Evolutionary conservation across 2,113 vertebrate genomes (phyloP), one percentile per base, ranked within the genome.

Genomic region (Dolichotis patagonum): DNA sequence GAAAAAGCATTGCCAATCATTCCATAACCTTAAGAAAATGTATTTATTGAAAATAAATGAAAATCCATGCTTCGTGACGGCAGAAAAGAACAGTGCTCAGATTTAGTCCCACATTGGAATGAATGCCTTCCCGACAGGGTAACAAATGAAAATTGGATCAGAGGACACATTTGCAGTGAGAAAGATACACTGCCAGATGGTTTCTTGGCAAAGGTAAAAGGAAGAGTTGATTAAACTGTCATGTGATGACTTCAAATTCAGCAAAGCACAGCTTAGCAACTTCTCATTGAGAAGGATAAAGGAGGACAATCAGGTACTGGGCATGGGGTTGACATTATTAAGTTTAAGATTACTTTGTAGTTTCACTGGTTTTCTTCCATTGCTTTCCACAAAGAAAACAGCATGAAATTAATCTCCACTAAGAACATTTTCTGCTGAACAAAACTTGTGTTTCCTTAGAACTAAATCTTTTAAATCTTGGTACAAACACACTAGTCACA

Each of bases 111-210:
- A 0, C 0, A 7, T 22, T 95, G 97, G 95, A 94, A 96, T 69
- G 93, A 85, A 90, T 63, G 11, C 87, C 97, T 97, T 95, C 88
- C 91, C 1, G 19, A 71, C 75, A 95, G 63, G n/a, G 63, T 97
- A 96, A 95, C 97, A 98, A 98, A 98, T 97, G 85, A 95, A 93
- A 98, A 96, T 38, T 97, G 90, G 81, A 96, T 88, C 71, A 94
- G 96, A 17, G 85, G 63, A 96, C 56, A 94, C 86, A 43, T 56
- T 97, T 97, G 97, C 88, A 94, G 69, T 87, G 93, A 63, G 92
- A 97, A 96, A 95, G 83, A 95, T 67, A 60, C 95, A 95, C 56
- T 95, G 94, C 96, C 98, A 98, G 97, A 96, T 98, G 97, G 65
- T 87, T 97, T 97, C 97, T 95, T 85, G 98, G 93, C 95, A 97